Evolutionary conservation across 2,888 invertebrate species (phyloP), one percentile per base, ranked within the genome.

Genomic region (Tetrapedia diversipes): DNA sequence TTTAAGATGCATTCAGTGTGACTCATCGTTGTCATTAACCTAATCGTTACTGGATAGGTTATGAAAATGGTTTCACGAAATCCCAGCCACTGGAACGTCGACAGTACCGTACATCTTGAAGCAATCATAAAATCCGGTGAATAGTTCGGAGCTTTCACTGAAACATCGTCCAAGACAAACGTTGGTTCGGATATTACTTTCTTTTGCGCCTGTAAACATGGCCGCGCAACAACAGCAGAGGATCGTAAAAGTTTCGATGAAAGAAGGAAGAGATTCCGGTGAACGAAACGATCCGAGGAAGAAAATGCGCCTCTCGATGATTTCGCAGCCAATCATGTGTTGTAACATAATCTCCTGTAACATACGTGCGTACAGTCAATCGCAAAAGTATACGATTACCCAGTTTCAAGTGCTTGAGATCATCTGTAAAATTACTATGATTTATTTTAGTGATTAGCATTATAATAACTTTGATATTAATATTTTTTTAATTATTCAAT

Each of bases 111-210:
- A 22, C 11, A 32, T n/a, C 29, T 32, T 61, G 53, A 65, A 57
- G 34, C 19, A 56, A 64, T 45, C 53, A 61, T 82, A 76, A 81
- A 82, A 59, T 49, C 29, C 39, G 27, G 56, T 51, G 57, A 79
- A 75, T 45, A 49, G 22, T 45, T 34, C 27, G 11, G 24, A 65
- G 71, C 81, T 83, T 83, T 83, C 83, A 81, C 84, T 67, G 54
- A 68, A 67, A 59, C 60, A 64, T 76, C 49, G 45, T 8, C 24
- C 47, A 57, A 34, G 56, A n/a, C 53, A 74, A 71, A 71, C 43
- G 60, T 63, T 59, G 56, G 39, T 59, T 27, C n/a, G 8, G 32
- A 56, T 37, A 51, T 64, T 73, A 81, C 83, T 83, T 83, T 83
- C 82, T 70, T 83, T 60, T 39, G 56, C 57, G 24, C 37, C 32